Percentiles rank a stretch among this genome's conserved stretches.
Conservation (phyloP, 53 echinoderm and acorn worm species). For the Mesocentrotus franciscanus region DNA sequence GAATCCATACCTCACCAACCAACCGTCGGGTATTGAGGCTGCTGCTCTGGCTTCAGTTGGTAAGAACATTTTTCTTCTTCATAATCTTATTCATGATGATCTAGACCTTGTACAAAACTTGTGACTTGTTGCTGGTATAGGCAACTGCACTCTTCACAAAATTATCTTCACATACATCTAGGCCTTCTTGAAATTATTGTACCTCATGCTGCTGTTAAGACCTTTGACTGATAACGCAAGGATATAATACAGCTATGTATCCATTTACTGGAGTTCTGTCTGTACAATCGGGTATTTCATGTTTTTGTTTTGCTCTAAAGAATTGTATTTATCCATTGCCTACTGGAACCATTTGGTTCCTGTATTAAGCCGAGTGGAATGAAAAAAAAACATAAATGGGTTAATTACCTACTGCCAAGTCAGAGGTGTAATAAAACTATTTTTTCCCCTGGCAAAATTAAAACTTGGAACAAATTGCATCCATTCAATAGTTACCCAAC, state of each 20-base stretch:
- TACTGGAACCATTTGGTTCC: no score
- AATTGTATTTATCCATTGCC: neutral
- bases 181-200: neutral
- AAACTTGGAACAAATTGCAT: no score
- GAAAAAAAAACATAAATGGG: no score
- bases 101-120: no score
- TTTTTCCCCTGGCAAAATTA: no score
- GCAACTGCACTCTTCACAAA: no score
- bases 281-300: neutral
- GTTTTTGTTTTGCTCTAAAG: neutral
- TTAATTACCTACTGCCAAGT: no score
- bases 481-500: no score
- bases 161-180: neutral
- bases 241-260: neutral
- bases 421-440: no score
- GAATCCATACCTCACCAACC: conserved; percentile 48
- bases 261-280: neutral
- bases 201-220: neutral
- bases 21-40: conserved; percentile 92
- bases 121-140: no score
- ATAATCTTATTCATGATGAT: neutral
- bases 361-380: no score
- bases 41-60: conserved; percentile 93
- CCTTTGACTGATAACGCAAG: no score
- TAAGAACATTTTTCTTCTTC: conserved; percentile 60